Conservation (phyloP, 1,140 invertebrate species). For the Nephotettix cincticeps region DNA sequence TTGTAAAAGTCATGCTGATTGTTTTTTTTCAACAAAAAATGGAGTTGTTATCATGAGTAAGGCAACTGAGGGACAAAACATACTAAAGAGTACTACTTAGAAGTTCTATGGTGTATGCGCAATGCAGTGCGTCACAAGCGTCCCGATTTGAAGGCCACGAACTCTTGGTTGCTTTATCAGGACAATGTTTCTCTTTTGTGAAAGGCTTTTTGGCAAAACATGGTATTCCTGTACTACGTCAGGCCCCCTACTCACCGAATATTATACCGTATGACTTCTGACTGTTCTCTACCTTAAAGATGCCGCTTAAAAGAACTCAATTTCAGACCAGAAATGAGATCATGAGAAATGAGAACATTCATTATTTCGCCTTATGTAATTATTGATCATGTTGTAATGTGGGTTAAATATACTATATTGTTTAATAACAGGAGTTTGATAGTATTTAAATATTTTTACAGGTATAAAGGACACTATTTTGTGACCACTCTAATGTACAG, state of each 20-base stretch:
- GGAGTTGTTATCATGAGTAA: not conserved
- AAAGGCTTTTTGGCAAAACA: too few species aligned
- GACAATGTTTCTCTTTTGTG: not conserved
- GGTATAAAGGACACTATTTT: constrained; percentile 96
- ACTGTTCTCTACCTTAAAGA: too few species aligned
- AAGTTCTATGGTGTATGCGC: not conserved
- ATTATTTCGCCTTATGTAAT: too few species aligned
- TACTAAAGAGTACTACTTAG: not conserved
- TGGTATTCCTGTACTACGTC: too few species aligned
- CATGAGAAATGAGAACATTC: not conserved
- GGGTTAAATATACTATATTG: constrained; percentile 10
- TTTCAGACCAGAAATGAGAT: not conserved
- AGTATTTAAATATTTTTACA: constrained; percentile 42
- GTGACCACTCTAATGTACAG: constrained; percentile 96
- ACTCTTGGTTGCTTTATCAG: not conserved
- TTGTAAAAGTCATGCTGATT: too few species aligned
- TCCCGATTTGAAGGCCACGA: not conserved
- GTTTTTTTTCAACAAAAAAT: not conserved
- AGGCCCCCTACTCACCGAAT: too few species aligned
- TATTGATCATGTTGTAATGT: too few species aligned
- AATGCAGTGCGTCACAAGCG: not conserved
- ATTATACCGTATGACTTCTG: too few species aligned
- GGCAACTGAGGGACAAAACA: not conserved
- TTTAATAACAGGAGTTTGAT: constrained; percentile 12
- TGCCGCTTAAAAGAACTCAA: not conserved